Percentiles rank a stretch among this genome's conserved stretches.
Conservation (phyloP, 2,888 invertebrate genomes). For the Drosophila anceps region DNA sequence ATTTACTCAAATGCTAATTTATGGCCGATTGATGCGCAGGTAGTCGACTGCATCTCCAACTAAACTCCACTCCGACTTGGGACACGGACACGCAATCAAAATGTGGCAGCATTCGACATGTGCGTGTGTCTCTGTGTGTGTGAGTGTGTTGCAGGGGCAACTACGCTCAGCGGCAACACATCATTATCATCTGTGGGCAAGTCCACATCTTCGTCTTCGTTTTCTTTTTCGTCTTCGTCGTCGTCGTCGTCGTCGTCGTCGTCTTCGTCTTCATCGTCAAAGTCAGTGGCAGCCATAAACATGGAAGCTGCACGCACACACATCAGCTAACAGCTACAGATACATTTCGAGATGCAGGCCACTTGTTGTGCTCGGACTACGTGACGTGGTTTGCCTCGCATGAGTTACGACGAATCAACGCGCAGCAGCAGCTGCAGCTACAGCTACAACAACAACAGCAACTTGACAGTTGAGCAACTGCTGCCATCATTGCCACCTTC, state of each 20-base stretch:
- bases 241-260: conserved; percentile 31
- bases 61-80: conserved; percentile 9
- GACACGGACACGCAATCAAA: conserved; percentile 74
- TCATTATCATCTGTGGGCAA: conserved; percentile 62
- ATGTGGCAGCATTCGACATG: conserved; percentile 46
- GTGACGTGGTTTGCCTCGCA: conserved; percentile 49
- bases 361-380: conserved; percentile 56
- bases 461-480: conserved; percentile 83
- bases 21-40: conserved; percentile 84
- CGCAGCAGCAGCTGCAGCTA: conserved; percentile 36
- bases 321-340: conserved; percentile 30
- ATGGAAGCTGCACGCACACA: conserved; percentile 70
- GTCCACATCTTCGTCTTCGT: conserved; percentile 38
- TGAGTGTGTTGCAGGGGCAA: conserved; percentile 35
- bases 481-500: conserved; percentile 81
- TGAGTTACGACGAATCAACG: conserved; percentile 82
- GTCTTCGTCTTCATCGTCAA: conserved; percentile 46
- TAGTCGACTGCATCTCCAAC: conserved; percentile 57
- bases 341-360: conserved; percentile 43
- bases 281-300: conserved; percentile 75
- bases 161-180: conserved; percentile 50
- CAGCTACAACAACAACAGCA: conserved; percentile 34
- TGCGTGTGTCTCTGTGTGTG: not conserved
- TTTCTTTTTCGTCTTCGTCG: conserved; percentile 40
- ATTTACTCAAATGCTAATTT: conserved; percentile 85